phyloP scores from a whole-genome alignment of 2,113 vertebrate species.

The Lucifuga dentata region DNA sequence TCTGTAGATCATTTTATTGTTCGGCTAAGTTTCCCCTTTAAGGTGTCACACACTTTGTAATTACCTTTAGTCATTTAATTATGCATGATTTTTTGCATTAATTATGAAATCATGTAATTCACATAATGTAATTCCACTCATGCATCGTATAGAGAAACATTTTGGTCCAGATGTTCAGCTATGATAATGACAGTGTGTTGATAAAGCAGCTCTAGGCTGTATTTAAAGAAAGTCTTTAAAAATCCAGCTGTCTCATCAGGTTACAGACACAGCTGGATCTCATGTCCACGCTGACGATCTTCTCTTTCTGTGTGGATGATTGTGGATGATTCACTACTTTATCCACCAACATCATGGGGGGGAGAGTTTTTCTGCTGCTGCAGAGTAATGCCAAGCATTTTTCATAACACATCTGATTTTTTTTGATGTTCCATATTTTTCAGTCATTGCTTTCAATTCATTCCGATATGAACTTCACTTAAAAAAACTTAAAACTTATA shows the following conservation, averaged over 20 bases:
- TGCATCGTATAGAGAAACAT: constrained; percentile 9
- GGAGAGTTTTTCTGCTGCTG: too few relatives aligned
- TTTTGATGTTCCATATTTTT: too few relatives aligned
- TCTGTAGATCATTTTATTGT: constrained; percentile 1
- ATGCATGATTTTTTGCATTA: constrained; percentile 16
- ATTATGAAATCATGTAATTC: constrained; percentile 19
- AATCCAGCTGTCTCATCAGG: constrained; percentile 32
- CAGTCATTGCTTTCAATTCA: too few relatives aligned
- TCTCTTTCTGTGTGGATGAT: too few relatives aligned
- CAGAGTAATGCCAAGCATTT: too few relatives aligned
- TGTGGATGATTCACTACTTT: too few relatives aligned
- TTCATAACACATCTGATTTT: too few relatives aligned
- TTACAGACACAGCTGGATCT: background rate
- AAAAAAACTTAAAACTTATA: too few relatives aligned
- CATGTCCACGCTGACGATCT: background rate
- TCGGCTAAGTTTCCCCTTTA: background rate
- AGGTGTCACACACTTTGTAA: background rate
- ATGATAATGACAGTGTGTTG: constrained; percentile 23
- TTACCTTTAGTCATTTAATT: constrained; percentile 32
- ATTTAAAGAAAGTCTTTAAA: constrained; percentile 28
- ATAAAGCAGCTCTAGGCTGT: background rate
- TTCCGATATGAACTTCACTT: too few relatives aligned
- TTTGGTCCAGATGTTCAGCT: constrained; percentile 46
- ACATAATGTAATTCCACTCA: constrained; percentile 11
- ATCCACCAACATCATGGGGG: too few relatives aligned